Percentiles rank a stretch among this genome's conserved stretches.
Conservation (phyloP, 2,888 invertebrate genomes). For the Allacma fusca region DNA sequence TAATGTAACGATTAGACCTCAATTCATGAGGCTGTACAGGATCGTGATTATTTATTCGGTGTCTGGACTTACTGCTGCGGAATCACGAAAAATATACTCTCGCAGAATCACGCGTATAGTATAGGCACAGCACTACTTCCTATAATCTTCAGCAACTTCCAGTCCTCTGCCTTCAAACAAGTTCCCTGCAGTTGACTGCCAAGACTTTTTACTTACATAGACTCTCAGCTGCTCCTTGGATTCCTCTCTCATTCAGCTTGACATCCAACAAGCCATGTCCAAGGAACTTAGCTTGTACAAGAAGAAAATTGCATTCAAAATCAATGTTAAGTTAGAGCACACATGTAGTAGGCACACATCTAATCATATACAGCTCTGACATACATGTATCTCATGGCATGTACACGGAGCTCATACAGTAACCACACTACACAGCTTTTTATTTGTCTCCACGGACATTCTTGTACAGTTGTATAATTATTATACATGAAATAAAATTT, state of each 20-base stretch:
- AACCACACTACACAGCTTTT: no score
- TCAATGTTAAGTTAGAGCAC: not conserved
- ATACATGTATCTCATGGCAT: no score
- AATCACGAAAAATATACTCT: conserved; percentile 7
- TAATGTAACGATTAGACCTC: not conserved
- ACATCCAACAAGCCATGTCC: conserved; percentile 10
- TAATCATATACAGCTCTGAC: not conserved
- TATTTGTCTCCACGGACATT: no score
- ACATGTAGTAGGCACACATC: not conserved
- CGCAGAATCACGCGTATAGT: not conserved
- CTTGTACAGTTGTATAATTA: no score
- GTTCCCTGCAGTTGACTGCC: not conserved
- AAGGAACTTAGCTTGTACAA: not conserved
- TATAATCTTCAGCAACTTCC: not conserved
- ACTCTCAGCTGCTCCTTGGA: not conserved
- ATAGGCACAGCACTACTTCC: not conserved
- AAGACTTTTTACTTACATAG: no score
- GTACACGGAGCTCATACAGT: no score
- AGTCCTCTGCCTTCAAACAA: not conserved
- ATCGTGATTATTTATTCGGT: not conserved
- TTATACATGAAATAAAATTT: not conserved
- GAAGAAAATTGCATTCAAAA: not conserved
- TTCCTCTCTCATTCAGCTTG: conserved; percentile 6
- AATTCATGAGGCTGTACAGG: not conserved
- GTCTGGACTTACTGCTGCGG: not conserved